These are phyloP conservation scores for Varanus komodoensis DNA, from an alignment of 2,113 vertebrate genomes.

Conservation along the genomic window DNA sequence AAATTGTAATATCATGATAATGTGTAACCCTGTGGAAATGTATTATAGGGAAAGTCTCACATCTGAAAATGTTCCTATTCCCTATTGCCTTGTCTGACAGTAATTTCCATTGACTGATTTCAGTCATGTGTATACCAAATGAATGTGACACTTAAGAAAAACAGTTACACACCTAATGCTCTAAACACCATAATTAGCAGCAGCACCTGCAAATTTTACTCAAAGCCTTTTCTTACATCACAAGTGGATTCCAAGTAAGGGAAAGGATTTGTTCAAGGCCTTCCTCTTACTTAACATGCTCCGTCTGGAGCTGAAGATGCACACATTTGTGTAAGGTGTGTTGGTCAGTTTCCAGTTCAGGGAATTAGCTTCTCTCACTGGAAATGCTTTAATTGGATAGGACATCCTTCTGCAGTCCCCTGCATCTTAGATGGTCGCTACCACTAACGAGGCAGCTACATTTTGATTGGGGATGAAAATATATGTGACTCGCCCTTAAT, in stretches of 20 bases:
- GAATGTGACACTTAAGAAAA: not conserved
- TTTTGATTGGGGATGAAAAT: not conserved
- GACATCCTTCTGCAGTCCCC: not conserved
- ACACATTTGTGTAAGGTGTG: slow-evolving; percentile 9
- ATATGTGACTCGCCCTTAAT: not conserved
- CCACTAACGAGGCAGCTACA: not conserved
- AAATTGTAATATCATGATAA: not conserved
- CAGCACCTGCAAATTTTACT: not conserved
- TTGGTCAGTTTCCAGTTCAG: slow-evolving; percentile 26
- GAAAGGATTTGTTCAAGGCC: not conserved
- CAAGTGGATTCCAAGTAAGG: not conserved
- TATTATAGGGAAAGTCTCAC: not conserved
- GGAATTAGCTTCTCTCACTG: slow-evolving; percentile 17
- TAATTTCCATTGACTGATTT: not conserved
- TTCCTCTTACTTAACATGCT: too few species aligned
- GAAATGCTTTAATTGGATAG: not conserved
- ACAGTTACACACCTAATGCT: not conserved
- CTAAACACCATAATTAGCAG: not conserved
- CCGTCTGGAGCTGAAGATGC: too few species aligned
- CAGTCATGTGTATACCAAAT: not conserved
- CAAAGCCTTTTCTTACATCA: not conserved
- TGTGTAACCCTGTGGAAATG: not conserved
- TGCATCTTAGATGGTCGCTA: not conserved
- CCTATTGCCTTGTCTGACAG: not conserved
- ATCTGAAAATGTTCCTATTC: too few species aligned